phyloP scores from a whole-genome alignment of 2,113 vertebrate species.

The Mungos mungo region DNA sequence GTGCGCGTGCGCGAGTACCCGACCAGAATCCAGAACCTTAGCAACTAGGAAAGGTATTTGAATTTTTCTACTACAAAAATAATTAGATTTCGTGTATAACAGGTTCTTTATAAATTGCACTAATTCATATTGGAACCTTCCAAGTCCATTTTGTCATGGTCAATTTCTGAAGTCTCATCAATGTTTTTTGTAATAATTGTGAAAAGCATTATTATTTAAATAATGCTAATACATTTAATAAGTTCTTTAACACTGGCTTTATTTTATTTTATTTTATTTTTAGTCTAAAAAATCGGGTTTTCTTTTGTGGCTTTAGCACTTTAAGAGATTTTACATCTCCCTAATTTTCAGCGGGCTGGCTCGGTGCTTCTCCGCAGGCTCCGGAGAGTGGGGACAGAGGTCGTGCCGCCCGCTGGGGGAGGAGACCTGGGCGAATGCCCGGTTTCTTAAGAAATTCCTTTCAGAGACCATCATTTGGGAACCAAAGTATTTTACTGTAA shows the following conservation, averaged over 20 bases:
- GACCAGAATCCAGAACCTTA: slow-evolving; percentile 70
- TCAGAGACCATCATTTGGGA: slow-evolving; percentile 22
- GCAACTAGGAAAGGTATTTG: slow-evolving; percentile 67
- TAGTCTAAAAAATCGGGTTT: slow-evolving; percentile 57
- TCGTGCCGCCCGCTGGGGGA: background rate
- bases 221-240: slow-evolving; percentile 57
- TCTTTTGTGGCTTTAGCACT: slow-evolving; percentile 57
- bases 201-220: slow-evolving; percentile 77
- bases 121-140: slow-evolving; percentile 75
- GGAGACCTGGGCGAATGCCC: background rate
- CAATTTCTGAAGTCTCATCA: slow-evolving; percentile 69
- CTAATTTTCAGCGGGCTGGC: background rate
- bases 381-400: no score
- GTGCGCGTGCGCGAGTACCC: background rate
- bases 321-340: slow-evolving; percentile 1
- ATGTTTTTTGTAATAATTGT: slow-evolving; percentile 57
- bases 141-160: slow-evolving; percentile 67
- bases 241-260: slow-evolving; percentile 60
- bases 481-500: slow-evolving; percentile 42
- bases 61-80: slow-evolving; percentile 74
- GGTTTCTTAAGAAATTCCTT: background rate
- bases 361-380: background rate
- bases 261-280: background rate
- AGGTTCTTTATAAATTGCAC: slow-evolving; percentile 65
- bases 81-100: slow-evolving; percentile 74